These are phyloP conservation scores for Limnephilus auricula DNA, from an alignment of 2,888 invertebrate species.

Conservation along the genomic window DNA sequence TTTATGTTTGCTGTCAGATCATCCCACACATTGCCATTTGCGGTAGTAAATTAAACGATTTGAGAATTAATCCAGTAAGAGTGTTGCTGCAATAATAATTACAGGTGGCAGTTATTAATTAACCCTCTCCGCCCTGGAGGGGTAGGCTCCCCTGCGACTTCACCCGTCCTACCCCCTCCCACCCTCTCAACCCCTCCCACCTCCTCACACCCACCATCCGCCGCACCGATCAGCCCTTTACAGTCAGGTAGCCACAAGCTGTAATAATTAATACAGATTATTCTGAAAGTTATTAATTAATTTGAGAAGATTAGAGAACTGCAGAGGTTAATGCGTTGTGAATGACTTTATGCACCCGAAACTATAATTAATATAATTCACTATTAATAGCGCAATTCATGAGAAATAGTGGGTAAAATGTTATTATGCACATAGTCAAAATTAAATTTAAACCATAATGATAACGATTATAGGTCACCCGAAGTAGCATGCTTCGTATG, in stretches of 20 bases:
- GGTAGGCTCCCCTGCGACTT: neutral
- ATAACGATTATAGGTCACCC: too few species aligned
- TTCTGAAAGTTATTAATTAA: conserved; percentile 34
- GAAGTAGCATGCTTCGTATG: too few species aligned
- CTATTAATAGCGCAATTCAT: too few species aligned
- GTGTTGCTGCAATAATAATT: neutral
- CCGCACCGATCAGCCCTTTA: neutral
- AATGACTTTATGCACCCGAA: neutral
- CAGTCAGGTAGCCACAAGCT: conserved; percentile 11
- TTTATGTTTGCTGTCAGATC: neutral
- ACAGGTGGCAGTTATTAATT: conserved; percentile 15
- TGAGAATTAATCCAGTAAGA: neutral
- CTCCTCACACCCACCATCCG: neutral
- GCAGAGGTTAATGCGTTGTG: neutral
- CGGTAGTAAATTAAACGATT: neutral
- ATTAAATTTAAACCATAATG: too few species aligned
- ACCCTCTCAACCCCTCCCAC: neutral
- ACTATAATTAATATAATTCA: neutral
- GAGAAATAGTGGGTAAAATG: too few species aligned
- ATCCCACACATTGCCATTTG: neutral
- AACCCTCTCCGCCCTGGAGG: neutral
- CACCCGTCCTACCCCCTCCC: neutral
- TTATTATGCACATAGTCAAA: too few species aligned
- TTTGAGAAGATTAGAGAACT: neutral
- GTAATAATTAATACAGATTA: conserved; percentile 43